These are phyloP conservation scores for Triops cancriformis DNA, from an alignment of 1,140 invertebrate species.

Conservation along the genomic window DNA sequence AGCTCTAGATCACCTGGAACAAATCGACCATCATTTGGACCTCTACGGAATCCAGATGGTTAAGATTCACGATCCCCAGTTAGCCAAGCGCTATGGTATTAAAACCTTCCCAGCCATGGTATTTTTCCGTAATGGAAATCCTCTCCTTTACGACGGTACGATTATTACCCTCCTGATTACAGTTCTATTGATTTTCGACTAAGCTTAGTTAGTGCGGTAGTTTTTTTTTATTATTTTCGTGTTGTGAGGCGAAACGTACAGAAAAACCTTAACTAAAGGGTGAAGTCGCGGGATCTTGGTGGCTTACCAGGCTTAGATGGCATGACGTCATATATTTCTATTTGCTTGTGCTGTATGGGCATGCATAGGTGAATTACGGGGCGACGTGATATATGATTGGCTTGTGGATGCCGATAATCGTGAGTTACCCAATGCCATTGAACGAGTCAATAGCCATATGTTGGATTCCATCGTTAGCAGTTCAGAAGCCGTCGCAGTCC, in stretches of 20 bases:
- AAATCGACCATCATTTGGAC: conserved; percentile 87
- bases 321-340: not conserved
- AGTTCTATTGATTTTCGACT: conserved; percentile 18
- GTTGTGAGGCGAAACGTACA: not conserved
- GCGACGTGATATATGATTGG: conserved; percentile 31
- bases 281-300: not conserved
- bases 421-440: conserved; percentile 41
- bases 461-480: conserved; percentile 39
- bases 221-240: conserved; percentile 16
- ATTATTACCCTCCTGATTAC: conserved; percentile 20
- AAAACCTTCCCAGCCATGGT: conserved; percentile 86
- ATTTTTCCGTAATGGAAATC: conserved; percentile 60
- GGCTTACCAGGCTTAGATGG: conserved; percentile 13
- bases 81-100: conserved; percentile 61
- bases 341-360: not conserved
- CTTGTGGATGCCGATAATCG: conserved; percentile 37
- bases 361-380: conserved; percentile 27
- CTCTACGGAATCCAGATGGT: conserved; percentile 90
- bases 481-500: conserved; percentile 39
- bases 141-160: conserved; percentile 73
- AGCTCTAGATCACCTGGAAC: conserved; percentile 78
- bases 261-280: not conserved
- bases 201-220: conserved; percentile 15
- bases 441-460: conserved; percentile 40
- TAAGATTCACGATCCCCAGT: conserved; percentile 81